phyloP scores from a whole-genome alignment of 2,113 vertebrate species.

The Vidua chalybeata region DNA sequence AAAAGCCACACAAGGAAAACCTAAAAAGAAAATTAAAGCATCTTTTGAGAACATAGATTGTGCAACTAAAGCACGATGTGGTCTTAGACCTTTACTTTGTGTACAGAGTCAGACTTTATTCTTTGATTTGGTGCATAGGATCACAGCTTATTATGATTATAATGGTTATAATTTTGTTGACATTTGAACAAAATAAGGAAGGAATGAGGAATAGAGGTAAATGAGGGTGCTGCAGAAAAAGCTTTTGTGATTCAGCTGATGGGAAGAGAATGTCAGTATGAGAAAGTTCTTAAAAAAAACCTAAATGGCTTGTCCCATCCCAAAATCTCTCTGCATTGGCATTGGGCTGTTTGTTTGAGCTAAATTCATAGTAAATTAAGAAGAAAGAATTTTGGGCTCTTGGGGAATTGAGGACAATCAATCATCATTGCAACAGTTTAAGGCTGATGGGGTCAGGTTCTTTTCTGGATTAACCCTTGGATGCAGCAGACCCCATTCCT shows the following conservation, averaged over 20 bases:
- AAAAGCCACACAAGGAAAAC: background rate
- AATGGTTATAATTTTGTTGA: conserved; percentile 19
- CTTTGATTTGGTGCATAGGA: conserved; percentile 5
- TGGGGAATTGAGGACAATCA: background rate
- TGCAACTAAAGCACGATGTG: background rate
- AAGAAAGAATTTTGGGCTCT: background rate
- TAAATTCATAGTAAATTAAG: background rate
- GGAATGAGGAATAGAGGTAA: background rate
- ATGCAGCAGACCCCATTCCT: background rate
- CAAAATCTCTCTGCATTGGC: background rate
- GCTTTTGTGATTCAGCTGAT: background rate
- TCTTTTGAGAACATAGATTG: background rate
- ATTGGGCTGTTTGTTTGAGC: background rate
- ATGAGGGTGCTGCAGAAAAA: background rate
- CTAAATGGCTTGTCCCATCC: background rate
- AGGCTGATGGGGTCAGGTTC: background rate
- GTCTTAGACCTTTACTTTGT: conserved; percentile 44
- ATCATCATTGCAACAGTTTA: background rate
- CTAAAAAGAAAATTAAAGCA: background rate
- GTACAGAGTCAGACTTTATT: background rate
- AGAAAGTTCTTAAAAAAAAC: background rate
- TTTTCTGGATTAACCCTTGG: background rate
- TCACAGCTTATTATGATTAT: background rate
- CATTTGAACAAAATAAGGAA: conserved; percentile 26
- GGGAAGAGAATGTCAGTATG: background rate